Evolutionary conservation across 2,888 invertebrate species (phyloP).

Genomic region (Branchipolynoe longqiensis): DNA sequence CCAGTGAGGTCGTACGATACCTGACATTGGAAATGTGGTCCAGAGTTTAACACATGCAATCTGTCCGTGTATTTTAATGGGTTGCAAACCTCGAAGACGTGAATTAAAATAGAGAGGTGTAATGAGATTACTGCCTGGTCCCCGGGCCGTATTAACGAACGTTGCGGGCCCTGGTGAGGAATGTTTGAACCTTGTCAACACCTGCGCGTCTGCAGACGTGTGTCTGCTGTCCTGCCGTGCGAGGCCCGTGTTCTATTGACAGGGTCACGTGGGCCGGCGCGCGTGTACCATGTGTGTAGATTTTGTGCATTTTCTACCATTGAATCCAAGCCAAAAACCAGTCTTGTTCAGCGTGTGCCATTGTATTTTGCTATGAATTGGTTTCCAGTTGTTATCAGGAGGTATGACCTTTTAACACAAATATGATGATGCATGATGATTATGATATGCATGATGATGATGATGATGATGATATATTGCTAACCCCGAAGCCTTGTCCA

Average conservation of each 20-base stretch:
- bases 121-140: no score
- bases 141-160: no score
- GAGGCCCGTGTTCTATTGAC: not conserved
- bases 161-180: no score
- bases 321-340: conserved; percentile 9
- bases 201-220: no score
- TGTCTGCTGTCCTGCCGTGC: no score
- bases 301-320: conserved; percentile 2
- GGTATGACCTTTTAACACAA: not conserved
- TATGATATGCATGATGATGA: no score
- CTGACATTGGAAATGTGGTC: conserved; percentile 10
- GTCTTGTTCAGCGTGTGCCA: conserved; percentile 31
- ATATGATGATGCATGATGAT: not conserved
- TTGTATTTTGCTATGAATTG: conserved; percentile 45
- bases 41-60: not conserved
- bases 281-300: not conserved
- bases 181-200: no score
- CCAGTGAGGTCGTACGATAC: not conserved
- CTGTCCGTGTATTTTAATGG: no score
- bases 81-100: not conserved
- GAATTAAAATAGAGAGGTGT: no score
- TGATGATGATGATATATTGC: no score
- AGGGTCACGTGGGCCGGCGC: no score
- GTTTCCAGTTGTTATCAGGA: conserved; percentile 15
- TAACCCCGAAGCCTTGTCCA: no score